A percentile compares a stretch with the other conserved stretches of the same genome.
Evolutionary conservation across 2,888 invertebrate species (phyloP).

Genomic region (Sthenelais limicola): DNA sequence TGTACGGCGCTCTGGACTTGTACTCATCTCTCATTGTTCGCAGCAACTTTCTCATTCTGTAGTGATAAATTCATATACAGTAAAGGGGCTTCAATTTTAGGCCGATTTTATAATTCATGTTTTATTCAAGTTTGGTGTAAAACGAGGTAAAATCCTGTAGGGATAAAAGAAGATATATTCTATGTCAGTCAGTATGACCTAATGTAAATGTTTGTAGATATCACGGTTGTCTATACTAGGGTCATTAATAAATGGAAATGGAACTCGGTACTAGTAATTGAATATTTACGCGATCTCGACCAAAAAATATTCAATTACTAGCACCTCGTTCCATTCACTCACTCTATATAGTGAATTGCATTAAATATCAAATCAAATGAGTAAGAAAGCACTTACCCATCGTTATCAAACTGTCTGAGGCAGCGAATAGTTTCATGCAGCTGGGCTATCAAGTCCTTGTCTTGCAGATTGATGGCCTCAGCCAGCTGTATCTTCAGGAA

Average conservation of each 20-base stretch:
- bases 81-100: background rate
- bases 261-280: too few species aligned
- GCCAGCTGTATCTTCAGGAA: conserved; percentile 78
- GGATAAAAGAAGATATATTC: too few species aligned
- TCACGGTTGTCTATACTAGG: too few species aligned
- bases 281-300: too few species aligned
- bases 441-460: conserved; percentile 83
- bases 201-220: too few species aligned
- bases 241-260: too few species aligned
- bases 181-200: too few species aligned
- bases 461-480: conserved; percentile 85
- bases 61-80: conserved; percentile 52
- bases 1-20: conserved; percentile 83
- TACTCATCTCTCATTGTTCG: conserved; percentile 84
- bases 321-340: background rate
- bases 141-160: too few species aligned
- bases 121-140: too few species aligned
- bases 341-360: background rate
- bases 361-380: background rate
- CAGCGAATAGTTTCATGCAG: conserved; percentile 88
- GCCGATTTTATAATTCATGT: too few species aligned
- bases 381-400: conserved; percentile 71
- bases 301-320: background rate
- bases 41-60: conserved; percentile 82
- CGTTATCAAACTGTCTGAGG: conserved; percentile 81